A percentile compares a stretch with the other conserved stretches of the same genome.
Evolutionary conservation across 64 coral and sea anemone species (phyloP).

Genomic region (Montipora capricornis): DNA sequence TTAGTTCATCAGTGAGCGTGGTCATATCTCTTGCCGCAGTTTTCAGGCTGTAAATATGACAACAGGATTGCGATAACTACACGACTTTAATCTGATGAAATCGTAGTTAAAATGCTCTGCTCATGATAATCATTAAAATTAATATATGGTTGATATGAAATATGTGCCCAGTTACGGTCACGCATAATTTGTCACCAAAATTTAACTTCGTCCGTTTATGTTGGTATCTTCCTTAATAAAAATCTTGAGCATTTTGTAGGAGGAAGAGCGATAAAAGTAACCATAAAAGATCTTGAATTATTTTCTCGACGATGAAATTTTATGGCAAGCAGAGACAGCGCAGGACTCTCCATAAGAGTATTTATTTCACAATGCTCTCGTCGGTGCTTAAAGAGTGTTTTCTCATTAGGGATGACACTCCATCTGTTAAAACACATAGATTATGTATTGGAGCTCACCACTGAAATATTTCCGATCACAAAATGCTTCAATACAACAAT

Average conservation of each 20-base stretch:
- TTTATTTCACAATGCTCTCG: neutral
- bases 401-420: neutral
- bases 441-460: neutral
- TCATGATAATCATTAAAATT: slow-evolving; percentile 13
- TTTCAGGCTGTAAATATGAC: neutral
- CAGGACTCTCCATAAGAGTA: neutral
- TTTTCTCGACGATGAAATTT: neutral
- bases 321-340: neutral
- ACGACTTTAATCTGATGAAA: neutral
- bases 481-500: neutral
- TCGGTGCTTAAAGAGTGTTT: neutral
- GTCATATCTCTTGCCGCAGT: neutral
- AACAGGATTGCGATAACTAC: neutral
- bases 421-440: neutral
- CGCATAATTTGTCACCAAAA: neutral
- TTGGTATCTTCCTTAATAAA: neutral
- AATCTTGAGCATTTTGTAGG: neutral
- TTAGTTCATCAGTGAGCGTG: neutral
- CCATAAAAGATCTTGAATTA: neutral
- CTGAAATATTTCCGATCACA: neutral
- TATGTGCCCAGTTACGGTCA: neutral
- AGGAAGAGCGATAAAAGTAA: neutral
- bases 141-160: neutral
- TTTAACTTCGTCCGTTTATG: neutral
- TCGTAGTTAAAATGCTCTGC: slow-evolving; percentile 3